Percentiles rank a stretch among this genome's conserved stretches.
phyloP scores from a whole-genome alignment of 2,888 invertebrate species.

The Brenthis ino region DNA sequence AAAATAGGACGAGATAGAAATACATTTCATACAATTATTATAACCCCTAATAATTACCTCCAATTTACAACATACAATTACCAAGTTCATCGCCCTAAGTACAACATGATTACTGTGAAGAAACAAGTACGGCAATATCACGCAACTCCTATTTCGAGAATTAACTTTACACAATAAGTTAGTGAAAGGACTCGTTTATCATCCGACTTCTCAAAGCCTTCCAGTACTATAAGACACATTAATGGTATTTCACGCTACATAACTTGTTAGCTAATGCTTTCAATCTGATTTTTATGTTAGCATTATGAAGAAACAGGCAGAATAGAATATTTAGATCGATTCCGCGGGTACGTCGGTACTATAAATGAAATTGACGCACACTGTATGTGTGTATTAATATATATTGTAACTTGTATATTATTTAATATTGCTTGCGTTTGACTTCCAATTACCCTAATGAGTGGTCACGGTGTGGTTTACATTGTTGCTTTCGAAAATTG shows the following conservation, averaged over 20 bases:
- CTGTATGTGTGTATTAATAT: slow-evolving; percentile 22
- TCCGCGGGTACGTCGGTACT: slow-evolving; percentile 12
- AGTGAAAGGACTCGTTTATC: slow-evolving; percentile 40
- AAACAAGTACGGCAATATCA: slow-evolving; percentile 27
- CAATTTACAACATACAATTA: slow-evolving; percentile 24
- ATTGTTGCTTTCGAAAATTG: slow-evolving; percentile 46
- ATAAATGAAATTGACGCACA: slow-evolving; percentile 17
- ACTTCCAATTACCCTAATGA: slow-evolving; percentile 67
- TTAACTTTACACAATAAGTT: slow-evolving; percentile 40
- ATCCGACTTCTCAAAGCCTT: slow-evolving; percentile 39
- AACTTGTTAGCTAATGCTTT: slow-evolving; percentile 41
- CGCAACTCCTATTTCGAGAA: slow-evolving; percentile 33
- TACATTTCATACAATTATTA: slow-evolving; percentile 4
- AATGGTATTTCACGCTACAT: slow-evolving; percentile 42
- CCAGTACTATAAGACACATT: slow-evolving; percentile 37
- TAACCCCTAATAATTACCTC: background rate
- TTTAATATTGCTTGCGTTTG: slow-evolving; percentile 48
- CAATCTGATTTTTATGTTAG: slow-evolving; percentile 42
- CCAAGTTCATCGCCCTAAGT: slow-evolving; percentile 23
- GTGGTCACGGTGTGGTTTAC: slow-evolving; percentile 55
- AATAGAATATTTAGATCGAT: slow-evolving; percentile 20
- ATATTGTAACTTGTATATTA: slow-evolving; percentile 31
- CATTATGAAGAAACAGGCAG: slow-evolving; percentile 32
- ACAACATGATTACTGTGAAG: slow-evolving; percentile 28
- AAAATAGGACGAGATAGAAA: too few species aligned